Conservation (phyloP, 2,888 invertebrate species). For the Nephrocerus scutellatus region DNA sequence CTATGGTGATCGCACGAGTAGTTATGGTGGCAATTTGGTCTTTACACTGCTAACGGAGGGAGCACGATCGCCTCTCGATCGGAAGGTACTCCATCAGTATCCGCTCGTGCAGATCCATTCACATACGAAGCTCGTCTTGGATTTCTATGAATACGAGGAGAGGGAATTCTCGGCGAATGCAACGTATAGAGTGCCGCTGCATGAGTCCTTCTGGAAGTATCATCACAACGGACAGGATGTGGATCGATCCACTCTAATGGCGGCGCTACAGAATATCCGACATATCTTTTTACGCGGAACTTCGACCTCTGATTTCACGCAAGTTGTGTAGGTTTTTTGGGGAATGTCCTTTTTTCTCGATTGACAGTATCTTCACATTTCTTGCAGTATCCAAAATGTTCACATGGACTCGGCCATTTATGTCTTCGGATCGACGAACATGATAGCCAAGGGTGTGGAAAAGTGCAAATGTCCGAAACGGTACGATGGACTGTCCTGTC, state of each 20-base stretch:
- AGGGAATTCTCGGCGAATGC: conserved; percentile 49
- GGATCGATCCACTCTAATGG: conserved; percentile 75
- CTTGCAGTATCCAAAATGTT: conserved; percentile 62
- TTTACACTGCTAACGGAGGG: conserved; percentile 68
- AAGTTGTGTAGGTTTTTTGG: conserved; percentile 51
- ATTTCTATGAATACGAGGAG: conserved; percentile 57
- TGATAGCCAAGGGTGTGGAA: conserved; percentile 75
- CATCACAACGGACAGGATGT: conserved; percentile 52
- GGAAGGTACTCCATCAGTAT: conserved; percentile 55
- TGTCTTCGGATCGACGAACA: conserved; percentile 58
- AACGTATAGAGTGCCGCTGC: conserved; percentile 56
- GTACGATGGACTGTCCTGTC: conserved; percentile 85
- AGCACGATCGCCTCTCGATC: conserved; percentile 52
- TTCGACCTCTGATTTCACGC: conserved; percentile 55
- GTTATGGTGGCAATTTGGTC: conserved; percentile 83
- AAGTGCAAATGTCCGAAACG: conserved; percentile 73
- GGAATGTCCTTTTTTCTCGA: neutral
- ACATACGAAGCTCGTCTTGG: conserved; percentile 63
- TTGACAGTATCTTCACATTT: neutral
- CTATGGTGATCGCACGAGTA: conserved; percentile 78
- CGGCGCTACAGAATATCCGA: conserved; percentile 81
- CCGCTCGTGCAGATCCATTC: conserved; percentile 80
- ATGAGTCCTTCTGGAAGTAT: conserved; percentile 69
- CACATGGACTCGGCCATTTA: conserved; percentile 75
- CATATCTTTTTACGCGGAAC: conserved; percentile 71